These are phyloP conservation scores for Platycheirus albimanus DNA, from an alignment of 2,888 invertebrate species.

Conservation along the genomic window DNA sequence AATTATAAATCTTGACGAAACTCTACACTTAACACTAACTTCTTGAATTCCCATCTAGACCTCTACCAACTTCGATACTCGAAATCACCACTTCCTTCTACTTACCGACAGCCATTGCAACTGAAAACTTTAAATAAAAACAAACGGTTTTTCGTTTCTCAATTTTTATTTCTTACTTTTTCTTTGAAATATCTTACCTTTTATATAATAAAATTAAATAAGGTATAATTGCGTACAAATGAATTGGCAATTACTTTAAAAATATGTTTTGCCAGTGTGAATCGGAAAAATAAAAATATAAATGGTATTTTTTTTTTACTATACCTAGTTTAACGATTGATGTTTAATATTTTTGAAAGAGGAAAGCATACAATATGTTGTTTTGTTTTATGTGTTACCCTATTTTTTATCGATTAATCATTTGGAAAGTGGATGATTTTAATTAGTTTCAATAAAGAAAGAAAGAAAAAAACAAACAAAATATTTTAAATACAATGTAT, in stretches of 20 bases:
- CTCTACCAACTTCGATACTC: conserved; percentile 57
- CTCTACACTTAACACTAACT: no score
- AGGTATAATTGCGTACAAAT: conserved; percentile 56
- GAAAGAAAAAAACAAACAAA: no score
- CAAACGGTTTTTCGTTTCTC: conserved; percentile 22
- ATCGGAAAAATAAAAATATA: background rate
- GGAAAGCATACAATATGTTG: conserved; percentile 13
- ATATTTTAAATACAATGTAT: conserved; percentile 38
- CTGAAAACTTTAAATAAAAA: conserved; percentile 31
- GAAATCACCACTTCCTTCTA: background rate
- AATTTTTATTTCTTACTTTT: conserved; percentile 63
- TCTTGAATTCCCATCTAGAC: conserved; percentile 15
- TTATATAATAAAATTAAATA: conserved; percentile 54
- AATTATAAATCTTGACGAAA: no score
- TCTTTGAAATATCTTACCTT: conserved; percentile 67
- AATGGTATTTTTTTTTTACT: conserved; percentile 8
- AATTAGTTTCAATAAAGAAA: background rate
- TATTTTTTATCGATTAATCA: conserved; percentile 8
- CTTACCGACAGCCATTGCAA: background rate
- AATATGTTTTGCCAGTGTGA: background rate
- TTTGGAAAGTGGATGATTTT: conserved; percentile 1
- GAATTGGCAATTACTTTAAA: conserved; percentile 42
- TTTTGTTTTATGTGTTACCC: conserved; percentile 4
- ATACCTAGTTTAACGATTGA: background rate
- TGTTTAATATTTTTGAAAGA: conserved; percentile 2